Evolutionary conservation across 2,888 invertebrate species (phyloP).

Genomic region (Colostygia pectinataria): DNA sequence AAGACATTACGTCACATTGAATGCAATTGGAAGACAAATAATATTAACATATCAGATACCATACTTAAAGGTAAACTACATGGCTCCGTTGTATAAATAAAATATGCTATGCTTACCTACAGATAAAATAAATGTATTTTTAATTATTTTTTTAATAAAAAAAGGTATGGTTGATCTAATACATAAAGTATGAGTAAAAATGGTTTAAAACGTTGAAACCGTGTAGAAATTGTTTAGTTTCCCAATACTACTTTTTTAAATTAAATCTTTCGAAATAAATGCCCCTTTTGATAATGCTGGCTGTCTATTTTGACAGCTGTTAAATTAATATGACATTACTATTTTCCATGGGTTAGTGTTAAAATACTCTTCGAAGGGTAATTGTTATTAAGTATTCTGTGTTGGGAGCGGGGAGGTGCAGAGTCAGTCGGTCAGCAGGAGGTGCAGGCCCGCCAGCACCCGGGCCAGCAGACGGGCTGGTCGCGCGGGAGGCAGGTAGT

Average conservation of each 20-base stretch:
- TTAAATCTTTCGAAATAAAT: too few species aligned
- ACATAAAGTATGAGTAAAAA: too few species aligned
- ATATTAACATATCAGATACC: background rate
- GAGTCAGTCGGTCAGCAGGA: constrained; percentile 4
- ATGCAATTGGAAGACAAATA: constrained; percentile 33
- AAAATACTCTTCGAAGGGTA: too few species aligned
- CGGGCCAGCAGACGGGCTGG: constrained; percentile 37
- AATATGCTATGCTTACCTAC: constrained; percentile 1
- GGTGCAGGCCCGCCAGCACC: constrained; percentile 23
- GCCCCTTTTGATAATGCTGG: too few species aligned
- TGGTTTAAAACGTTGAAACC: too few species aligned
- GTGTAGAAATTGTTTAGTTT: too few species aligned
- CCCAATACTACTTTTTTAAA: too few species aligned
- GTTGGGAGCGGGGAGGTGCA: background rate
- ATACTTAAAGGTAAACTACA: background rate
- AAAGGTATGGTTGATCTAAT: too few species aligned
- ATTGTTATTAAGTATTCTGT: too few species aligned
- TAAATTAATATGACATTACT: too few species aligned
- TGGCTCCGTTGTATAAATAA: constrained; percentile 24
- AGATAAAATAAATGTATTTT: constrained; percentile 19
- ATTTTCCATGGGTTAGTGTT: too few species aligned
- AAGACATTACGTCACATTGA: constrained; percentile 25
- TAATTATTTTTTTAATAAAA: constrained; percentile 1
- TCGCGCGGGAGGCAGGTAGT: constrained; percentile 48
- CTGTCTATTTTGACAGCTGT: too few species aligned